Evolutionary conservation across 2,797 vertebrate species (phyloP).

Genomic region (Prionace glauca): DNA sequence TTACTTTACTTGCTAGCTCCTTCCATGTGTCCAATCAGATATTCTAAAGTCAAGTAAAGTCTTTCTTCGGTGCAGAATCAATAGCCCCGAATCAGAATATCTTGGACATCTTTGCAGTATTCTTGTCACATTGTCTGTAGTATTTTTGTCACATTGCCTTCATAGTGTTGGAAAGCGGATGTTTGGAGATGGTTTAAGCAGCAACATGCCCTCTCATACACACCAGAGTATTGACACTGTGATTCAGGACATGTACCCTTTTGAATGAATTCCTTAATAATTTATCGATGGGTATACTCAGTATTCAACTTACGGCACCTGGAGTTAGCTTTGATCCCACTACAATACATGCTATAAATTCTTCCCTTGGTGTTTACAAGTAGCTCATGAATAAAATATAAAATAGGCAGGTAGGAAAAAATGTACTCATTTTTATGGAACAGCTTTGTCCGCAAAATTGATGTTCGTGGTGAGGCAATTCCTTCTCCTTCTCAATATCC

Average conservation of each 20-base stretch:
- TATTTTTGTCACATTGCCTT: slow-evolving; percentile 2
- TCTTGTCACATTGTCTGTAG: not conserved
- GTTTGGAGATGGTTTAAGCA: not conserved
- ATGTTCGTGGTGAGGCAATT: not conserved
- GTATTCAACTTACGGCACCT: not conserved
- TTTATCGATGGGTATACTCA: not conserved
- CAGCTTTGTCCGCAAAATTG: not conserved
- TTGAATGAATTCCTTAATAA: slow-evolving; percentile 1
- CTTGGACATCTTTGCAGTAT: not conserved
- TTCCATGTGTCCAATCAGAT: too few species aligned
- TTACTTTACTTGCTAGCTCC: not conserved
- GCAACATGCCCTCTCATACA: not conserved
- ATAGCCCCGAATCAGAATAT: not conserved
- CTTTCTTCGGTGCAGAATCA: not conserved
- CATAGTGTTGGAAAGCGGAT: too few species aligned
- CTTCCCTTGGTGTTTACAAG: not conserved
- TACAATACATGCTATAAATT: not conserved
- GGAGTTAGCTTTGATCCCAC: not conserved
- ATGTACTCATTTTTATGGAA: not conserved
- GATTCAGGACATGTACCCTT: not conserved
- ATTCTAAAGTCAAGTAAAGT: not conserved
- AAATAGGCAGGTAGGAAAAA: not conserved
- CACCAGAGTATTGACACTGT: not conserved
- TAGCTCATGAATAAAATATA: not conserved
- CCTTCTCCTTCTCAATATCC: not conserved